Percentiles rank a stretch among this genome's conserved stretches.
These are phyloP conservation scores for Ellobius talpinus DNA, from an alignment of 2,113 vertebrate genomes.

Conservation along the genomic window DNA sequence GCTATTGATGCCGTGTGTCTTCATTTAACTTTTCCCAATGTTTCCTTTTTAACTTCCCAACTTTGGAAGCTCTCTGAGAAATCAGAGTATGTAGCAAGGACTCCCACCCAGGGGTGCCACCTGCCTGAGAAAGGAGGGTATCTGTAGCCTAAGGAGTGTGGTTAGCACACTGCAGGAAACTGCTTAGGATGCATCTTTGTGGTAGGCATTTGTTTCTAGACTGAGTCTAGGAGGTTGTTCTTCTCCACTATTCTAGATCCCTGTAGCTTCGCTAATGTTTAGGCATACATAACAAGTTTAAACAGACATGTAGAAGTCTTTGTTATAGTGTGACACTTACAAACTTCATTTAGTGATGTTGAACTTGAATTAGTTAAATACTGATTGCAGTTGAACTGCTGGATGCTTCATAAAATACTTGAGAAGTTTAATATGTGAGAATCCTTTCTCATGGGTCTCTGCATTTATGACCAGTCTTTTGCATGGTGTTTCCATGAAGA, in stretches of 20 bases:
- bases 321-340: background rate
- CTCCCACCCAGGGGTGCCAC: background rate
- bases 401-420: background rate
- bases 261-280: background rate
- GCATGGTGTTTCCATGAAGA: background rate
- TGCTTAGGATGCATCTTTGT: background rate
- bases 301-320: background rate
- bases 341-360: conserved; percentile 3
- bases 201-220: conserved; percentile 13
- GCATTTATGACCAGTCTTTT: background rate
- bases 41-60: background rate
- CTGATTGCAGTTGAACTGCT: background rate
- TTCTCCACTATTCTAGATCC: background rate
- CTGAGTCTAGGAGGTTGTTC: background rate
- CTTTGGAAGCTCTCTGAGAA: conserved; percentile 17
- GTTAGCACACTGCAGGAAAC: background rate
- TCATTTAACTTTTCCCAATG: background rate
- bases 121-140: background rate
- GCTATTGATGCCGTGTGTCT: background rate
- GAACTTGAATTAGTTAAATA: conserved; percentile 13
- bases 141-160: background rate
- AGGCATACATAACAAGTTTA: background rate
- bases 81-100: rapidly evolving
- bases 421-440: background rate
- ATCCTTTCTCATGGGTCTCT: background rate